A percentile compares a stretch with the other conserved stretches of the same genome.
These are phyloP conservation scores for Mesorhabditis spiculigera DNA, from an alignment of 2,888 invertebrate genomes.

Conservation along the genomic window DNA sequence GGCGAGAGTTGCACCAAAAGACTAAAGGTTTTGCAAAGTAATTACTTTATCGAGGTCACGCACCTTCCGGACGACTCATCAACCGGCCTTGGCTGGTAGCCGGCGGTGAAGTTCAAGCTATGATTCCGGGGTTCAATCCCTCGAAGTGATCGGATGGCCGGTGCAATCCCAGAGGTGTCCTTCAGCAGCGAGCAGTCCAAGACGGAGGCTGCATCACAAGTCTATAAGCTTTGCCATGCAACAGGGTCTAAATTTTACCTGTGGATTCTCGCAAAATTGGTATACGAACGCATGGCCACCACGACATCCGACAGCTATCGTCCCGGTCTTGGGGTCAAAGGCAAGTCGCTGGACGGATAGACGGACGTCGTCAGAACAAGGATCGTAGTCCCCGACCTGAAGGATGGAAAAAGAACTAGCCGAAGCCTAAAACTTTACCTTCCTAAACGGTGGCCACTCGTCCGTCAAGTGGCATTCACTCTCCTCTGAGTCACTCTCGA, in stretches of 20 bases:
- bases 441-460: constrained; percentile 6
- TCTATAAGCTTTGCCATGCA: not conserved
- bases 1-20: constrained; percentile 33
- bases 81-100: constrained; percentile 21
- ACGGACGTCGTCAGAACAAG: constrained; percentile 3
- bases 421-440: not conserved
- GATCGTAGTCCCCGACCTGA: constrained; percentile 6
- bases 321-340: not conserved
- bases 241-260: not conserved
- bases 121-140: not conserved
- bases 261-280: not conserved
- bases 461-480: not conserved
- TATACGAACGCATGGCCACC: not conserved
- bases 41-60: not conserved
- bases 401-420: not conserved
- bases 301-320: not conserved
- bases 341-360: not conserved
- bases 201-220: not conserved
- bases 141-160: not conserved
- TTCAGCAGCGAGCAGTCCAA: not conserved
- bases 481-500: constrained; percentile 1
- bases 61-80: constrained; percentile 10
- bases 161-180: not conserved
- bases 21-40: constrained; percentile 18
- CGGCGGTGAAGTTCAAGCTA: constrained; percentile 13